Conservation (phyloP, 2,797 vertebrate genomes). For the Acanthurus tractus region DNA sequence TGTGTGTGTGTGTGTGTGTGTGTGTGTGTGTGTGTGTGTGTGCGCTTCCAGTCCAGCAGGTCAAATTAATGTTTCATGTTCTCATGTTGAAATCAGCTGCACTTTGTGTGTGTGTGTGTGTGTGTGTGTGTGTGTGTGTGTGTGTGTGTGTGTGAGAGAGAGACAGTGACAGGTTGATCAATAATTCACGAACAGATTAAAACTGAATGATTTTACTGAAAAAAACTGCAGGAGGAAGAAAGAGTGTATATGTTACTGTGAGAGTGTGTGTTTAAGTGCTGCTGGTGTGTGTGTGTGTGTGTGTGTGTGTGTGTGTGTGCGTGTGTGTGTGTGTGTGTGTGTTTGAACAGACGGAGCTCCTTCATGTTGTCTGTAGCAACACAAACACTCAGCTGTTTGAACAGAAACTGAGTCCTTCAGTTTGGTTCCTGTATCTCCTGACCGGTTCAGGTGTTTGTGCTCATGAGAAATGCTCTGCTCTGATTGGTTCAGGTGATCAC, state of each 20-base stretch:
- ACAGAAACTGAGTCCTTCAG: neutral
- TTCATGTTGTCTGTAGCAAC: conserved; percentile 17
- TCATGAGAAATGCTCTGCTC: neutral
- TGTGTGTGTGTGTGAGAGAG: neutral
- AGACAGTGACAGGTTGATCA: neutral
- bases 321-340: conserved; percentile 13
- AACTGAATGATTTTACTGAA: conserved; percentile 15
- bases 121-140: neutral
- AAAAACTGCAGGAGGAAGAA: neutral
- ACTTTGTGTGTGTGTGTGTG: neutral
- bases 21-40: neutral
- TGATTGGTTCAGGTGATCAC: neutral
- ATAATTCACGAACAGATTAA: conserved; percentile 32
- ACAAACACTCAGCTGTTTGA: conserved; percentile 19
- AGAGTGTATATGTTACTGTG: no score
- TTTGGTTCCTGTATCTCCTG: neutral
- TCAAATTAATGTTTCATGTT: conserved; percentile 32
- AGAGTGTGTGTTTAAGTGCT: no score
- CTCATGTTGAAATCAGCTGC: conserved; percentile 21
- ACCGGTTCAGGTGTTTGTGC: neutral
- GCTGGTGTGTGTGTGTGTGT: no score
- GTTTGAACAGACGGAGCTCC: conserved; percentile 8
- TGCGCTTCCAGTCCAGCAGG: conserved; percentile 1
- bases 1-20: conserved; percentile 9
- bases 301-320: neutral